Evolutionary conservation across 2,113 vertebrate species (phyloP).

Genomic region (Pseudorectes ferrugineus): DNA sequence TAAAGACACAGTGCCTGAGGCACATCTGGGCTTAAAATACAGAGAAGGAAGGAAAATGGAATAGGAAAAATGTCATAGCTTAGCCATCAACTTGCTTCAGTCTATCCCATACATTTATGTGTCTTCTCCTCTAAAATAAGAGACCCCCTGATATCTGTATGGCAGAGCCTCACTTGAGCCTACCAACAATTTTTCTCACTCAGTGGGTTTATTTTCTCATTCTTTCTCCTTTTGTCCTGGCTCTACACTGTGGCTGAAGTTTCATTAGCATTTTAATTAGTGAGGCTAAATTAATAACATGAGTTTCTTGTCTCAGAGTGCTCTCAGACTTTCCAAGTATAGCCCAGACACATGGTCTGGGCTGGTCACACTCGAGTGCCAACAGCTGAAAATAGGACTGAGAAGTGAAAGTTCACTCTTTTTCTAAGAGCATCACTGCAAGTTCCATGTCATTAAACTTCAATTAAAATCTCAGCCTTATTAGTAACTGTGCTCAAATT

Average conservation of each 20-base stretch:
- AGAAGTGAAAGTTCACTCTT: not conserved
- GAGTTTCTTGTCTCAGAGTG: not conserved
- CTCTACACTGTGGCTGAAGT: not conserved
- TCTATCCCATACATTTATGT: not conserved
- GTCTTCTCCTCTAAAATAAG: not conserved
- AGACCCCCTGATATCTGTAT: accelerated
- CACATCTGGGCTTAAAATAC: not conserved
- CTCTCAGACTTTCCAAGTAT: not conserved
- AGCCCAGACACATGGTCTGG: not conserved
- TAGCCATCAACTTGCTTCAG: not conserved
- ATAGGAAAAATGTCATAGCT: not conserved
- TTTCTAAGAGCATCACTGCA: not conserved
- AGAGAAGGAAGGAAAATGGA: not conserved
- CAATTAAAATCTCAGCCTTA: not conserved
- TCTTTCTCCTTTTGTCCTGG: not conserved
- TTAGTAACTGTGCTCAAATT: not conserved
- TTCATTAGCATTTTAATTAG: not conserved
- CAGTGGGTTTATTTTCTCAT: not conserved
- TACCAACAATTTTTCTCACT: not conserved
- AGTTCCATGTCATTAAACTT: not conserved
- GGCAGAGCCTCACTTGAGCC: not conserved
- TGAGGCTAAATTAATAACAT: not conserved
- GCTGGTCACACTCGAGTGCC: not conserved
- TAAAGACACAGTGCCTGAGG: not conserved
- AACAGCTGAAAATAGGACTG: not conserved